Base-by-base conservation (phyloP, 1,140 invertebrate species). In the Brachionus plicatilis region DNA sequence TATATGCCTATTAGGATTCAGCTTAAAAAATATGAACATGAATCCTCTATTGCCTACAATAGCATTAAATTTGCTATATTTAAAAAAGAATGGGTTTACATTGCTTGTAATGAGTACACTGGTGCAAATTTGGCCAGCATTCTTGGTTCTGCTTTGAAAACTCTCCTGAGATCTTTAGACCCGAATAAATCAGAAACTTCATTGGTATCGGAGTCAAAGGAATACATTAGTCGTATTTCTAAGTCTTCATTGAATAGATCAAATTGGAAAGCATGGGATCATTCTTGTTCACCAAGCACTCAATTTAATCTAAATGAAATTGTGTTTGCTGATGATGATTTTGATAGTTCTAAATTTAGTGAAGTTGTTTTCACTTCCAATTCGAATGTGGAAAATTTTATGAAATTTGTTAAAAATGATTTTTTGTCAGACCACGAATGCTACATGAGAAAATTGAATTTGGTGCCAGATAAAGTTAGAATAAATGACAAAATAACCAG, bases 291-390 rank as follows among this genome's bases (percentile, higher is more conserved):
- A 24, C 14, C 20, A 9, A 50, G 12, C 4, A 14, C 43, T 27
- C 27, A 50, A 50, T 76, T 76, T 50, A 37, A 27, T 12, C 20
- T 76, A 5, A 76, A 76, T 50, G 12, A 76, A 76, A 76, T 76
- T 50, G 47, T 76, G 24, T 76, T 76, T 76, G 72, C 72, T 27
- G 43, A 76, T 37, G 72, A 76, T 50, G 72, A 76, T 27, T 50
- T 50, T 6, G 45, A 76, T 33, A 50, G 17, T 5, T 47, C 20
- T 29, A 6, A 50, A 50, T 53, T 76, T 50, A 50, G 7, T 27
- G 72, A 76, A 27, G 72, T 50, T 2, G 3, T 50, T 50, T 76
- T 76, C 14, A 8, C 68, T 27, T 47, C 45, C 29, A 76, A 29
- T 50, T 12, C 20, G 50, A 76, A 20, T 50, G 12, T 5, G 11